Percentiles rank a stretch among this genome's conserved stretches.
phyloP scores from a whole-genome alignment of 2,113 vertebrate species.

The Otocyon megalotis region DNA sequence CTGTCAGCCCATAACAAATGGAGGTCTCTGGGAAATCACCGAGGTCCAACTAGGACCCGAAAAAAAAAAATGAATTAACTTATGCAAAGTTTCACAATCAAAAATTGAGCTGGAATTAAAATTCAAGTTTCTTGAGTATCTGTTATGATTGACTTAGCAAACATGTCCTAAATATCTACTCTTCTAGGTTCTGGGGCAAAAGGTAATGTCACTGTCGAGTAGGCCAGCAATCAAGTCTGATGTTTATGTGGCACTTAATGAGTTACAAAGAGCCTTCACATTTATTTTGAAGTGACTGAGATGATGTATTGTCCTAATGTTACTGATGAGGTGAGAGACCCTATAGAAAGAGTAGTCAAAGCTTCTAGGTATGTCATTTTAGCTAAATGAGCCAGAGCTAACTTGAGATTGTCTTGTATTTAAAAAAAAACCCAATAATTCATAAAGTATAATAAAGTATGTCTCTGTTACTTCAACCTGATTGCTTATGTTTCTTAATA shows the following conservation, averaged over 20 bases:
- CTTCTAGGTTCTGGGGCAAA: slow-evolving; percentile 14
- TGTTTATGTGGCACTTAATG: neutral
- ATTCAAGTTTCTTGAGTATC: neutral
- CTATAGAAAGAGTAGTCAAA: neutral
- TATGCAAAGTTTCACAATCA: neutral
- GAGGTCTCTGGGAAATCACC: neutral
- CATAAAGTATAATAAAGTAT: neutral
- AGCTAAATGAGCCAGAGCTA: neutral
- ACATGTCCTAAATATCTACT: neutral
- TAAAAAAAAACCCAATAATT: neutral
- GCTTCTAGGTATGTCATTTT: neutral
- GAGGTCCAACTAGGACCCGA: neutral
- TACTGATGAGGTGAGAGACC: neutral
- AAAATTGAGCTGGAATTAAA: neutral
- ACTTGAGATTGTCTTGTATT: neutral
- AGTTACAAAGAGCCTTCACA: neutral
- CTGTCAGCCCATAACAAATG: neutral
- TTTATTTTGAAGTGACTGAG: neutral
- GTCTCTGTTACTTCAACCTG: neutral
- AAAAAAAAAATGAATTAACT: neutral
- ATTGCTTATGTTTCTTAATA: slow-evolving; percentile 10
- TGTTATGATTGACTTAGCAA: slow-evolving; percentile 27
- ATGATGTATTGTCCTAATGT: neutral
- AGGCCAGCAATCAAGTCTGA: neutral
- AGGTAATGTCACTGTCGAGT: neutral